Evolutionary conservation across 64 coral and sea anemone species (phyloP).

Genomic region (Dendrophyllia cribrosa): DNA sequence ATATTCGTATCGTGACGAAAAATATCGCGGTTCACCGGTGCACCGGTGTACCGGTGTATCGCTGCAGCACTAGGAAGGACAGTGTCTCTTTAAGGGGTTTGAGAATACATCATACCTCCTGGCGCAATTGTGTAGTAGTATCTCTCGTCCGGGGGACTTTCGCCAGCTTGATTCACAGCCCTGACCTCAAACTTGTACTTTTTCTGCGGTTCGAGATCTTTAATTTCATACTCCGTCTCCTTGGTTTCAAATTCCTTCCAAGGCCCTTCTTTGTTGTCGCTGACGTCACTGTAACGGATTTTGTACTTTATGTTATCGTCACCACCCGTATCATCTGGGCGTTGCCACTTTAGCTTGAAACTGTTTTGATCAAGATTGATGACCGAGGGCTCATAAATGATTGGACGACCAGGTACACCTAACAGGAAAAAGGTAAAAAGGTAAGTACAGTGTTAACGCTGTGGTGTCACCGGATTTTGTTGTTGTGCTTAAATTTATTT

Average conservation of each 20-base stretch:
- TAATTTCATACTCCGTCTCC: neutral
- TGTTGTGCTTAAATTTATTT: too few species aligned
- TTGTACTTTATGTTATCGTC: constrained; percentile 26
- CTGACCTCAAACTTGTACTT: constrained; percentile 23
- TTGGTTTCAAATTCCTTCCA: neutral
- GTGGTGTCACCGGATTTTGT: too few species aligned
- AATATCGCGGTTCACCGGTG: too few species aligned
- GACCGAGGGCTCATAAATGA: constrained; percentile 20
- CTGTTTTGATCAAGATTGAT: neutral
- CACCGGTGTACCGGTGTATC: too few species aligned
- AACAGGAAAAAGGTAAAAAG: neutral
- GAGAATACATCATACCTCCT: neutral
- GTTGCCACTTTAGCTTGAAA: constrained; percentile 40
- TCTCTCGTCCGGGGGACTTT: neutral
- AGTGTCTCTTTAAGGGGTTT: too few species aligned
- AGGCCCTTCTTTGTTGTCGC: neutral
- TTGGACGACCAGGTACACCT: constrained; percentile 47
- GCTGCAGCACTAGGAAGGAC: too few species aligned
- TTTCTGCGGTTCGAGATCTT: neutral
- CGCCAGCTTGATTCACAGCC: neutral
- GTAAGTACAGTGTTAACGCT: neutral
- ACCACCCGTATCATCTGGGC: constrained; percentile 29
- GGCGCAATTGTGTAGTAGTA: neutral
- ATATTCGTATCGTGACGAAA: too few species aligned
- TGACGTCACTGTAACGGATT: neutral